Evolutionary conservation across 2,888 invertebrate genomes (phyloP).

Genomic region (Catocala nupta): DNA sequence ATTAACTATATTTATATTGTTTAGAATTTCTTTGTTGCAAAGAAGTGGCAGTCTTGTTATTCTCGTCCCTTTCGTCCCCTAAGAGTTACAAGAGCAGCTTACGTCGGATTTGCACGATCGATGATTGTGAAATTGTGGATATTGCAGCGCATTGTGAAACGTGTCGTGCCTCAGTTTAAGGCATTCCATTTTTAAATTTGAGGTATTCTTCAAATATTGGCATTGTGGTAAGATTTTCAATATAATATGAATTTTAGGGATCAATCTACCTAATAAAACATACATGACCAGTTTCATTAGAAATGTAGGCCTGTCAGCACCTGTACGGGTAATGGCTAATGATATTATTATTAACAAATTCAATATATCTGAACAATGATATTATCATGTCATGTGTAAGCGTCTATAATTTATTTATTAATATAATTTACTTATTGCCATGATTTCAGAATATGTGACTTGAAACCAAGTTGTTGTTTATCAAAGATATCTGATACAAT

Average conservation of each 20-base stretch:
- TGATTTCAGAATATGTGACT: too few relatives aligned
- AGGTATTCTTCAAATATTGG: too few relatives aligned
- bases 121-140: conserved; percentile 65
- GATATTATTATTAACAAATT: not conserved
- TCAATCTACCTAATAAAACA: not conserved
- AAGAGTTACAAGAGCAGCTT: conserved; percentile 69
- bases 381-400: not conserved
- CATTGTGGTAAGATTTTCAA: too few relatives aligned
- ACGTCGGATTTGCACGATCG: conserved; percentile 76
- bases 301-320: not conserved
- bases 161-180: conserved; percentile 3
- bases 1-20: conserved; percentile 67
- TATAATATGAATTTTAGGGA: too few relatives aligned
- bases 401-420: not conserved
- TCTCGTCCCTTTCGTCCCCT: conserved; percentile 60
- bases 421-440: not conserved
- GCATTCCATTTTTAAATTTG: too few relatives aligned
- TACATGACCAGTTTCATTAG: not conserved
- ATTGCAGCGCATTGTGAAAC: conserved; percentile 52
- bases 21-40: conserved; percentile 72
- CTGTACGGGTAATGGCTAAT: not conserved
- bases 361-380: not conserved
- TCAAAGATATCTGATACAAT: too few relatives aligned
- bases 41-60: conserved; percentile 67
- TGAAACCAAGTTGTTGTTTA: too few relatives aligned